Conservation (phyloP, 2,888 invertebrate species). For the Adelognathus sp. region DNA sequence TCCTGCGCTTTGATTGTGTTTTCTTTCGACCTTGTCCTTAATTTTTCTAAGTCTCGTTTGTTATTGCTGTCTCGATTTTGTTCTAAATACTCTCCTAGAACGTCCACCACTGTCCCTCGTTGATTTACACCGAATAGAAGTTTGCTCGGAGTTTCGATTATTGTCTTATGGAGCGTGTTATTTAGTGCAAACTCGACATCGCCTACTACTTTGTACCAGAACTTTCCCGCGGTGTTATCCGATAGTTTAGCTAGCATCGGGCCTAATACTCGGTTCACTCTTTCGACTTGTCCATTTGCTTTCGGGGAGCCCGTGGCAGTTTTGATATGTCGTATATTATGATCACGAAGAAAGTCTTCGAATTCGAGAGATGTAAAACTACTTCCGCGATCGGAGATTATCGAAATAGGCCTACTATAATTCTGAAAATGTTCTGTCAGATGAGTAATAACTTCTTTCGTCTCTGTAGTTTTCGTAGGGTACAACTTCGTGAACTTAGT, state of each 20-base stretch:
- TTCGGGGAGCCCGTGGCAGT: slow-evolving; percentile 67
- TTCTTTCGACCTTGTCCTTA: neutral
- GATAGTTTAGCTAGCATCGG: slow-evolving; percentile 43
- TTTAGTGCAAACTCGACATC: neutral
- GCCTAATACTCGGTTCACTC: slow-evolving; percentile 57
- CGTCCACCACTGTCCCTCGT: neutral
- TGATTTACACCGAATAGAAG: neutral
- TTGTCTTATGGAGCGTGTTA: neutral
- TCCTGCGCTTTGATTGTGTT: neutral
- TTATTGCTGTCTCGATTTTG: neutral
- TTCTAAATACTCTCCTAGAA: neutral
- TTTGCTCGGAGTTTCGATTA: neutral
- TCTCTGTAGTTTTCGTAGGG: slow-evolving; percentile 55
- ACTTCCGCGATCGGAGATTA: slow-evolving; percentile 69
- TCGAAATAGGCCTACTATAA: slow-evolving; percentile 60
- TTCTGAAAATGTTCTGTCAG: slow-evolving; percentile 58
- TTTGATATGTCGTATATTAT: slow-evolving; percentile 59
- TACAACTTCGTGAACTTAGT: slow-evolving; percentile 66
- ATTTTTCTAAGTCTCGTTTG: neutral
- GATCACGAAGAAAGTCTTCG: slow-evolving; percentile 58
- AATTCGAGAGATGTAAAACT: slow-evolving; percentile 68
- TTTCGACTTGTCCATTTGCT: slow-evolving; percentile 70
- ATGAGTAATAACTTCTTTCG: slow-evolving; percentile 56
- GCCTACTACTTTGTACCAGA: neutral
- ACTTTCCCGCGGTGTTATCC: neutral